Base-by-base conservation (phyloP, 1,140 invertebrate species). In the Spodoptera litura region DNA sequence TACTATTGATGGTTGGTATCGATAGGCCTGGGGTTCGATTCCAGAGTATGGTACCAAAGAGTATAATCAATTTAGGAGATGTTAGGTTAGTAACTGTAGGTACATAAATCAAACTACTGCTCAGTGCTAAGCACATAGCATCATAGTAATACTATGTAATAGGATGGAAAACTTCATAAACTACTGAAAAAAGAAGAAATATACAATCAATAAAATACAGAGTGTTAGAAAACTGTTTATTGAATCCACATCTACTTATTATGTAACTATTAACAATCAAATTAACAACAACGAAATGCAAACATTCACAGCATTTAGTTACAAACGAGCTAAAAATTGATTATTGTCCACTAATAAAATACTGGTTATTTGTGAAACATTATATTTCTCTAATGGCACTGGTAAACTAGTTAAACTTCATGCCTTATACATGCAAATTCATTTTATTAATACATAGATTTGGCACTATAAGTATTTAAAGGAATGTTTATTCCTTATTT, bases 251-350 rank as follows among this genome's bases (percentile, higher is more conserved):
- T 58, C 71, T 70, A 73, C 71, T 79, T 72, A 58, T 27, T 61
- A 74, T 70, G 68, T 81, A 79, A 72, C 25, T 80, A 79, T 73
- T 64, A 83, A 80, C 75, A 78, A 73, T 59, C 68, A 75, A 62
- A 80, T 55, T 64, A 83, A 77, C 61, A 78, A 81, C 64, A 71
- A 81, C 78, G 59, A 81, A 81, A 84, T 81, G 72, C 73, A 66
- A 75, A 59, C 56, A 59, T 78, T 78, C 77, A 73, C 81, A 83
- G 71, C 44, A 74, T 74, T 73, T 31, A 44, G 12, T 12, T 74
- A 61, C 56, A 31, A 61, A 74, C 49, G 51, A 5, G 35, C 44
- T 61, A 61, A 20, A 59, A 72, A 74, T 71, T 71, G 68, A 71
- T 71, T 71, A 71, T 38, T 71, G 52, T 71, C 68, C 53, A 71